Conservation (phyloP, 1,140 invertebrate species). For the Charaxes varanes region DNA sequence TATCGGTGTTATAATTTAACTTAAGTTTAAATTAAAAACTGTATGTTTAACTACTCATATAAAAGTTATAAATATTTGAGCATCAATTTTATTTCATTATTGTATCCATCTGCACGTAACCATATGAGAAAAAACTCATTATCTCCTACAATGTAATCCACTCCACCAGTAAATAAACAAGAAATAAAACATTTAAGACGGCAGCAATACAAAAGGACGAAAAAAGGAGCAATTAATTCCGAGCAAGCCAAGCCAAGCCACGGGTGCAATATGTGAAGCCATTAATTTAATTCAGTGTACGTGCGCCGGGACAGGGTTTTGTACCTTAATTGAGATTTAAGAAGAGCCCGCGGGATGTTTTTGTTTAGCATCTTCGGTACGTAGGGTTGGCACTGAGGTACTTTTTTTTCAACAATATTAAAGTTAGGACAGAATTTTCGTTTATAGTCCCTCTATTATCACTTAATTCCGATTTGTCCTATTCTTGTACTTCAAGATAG, state of each 20-base stretch:
- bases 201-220: slow-evolving; percentile 34
- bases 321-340: slow-evolving; percentile 73
- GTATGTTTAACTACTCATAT: not conserved
- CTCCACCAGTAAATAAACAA: slow-evolving; percentile 47
- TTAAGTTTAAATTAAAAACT: not conserved
- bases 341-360: slow-evolving; percentile 50
- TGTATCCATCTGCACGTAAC: too few species aligned
- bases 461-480: too few species aligned
- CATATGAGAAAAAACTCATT: slow-evolving; percentile 1
- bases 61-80: not conserved
- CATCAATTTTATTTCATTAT: not conserved
- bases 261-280: slow-evolving; percentile 67
- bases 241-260: slow-evolving; percentile 33
- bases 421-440: too few species aligned
- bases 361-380: slow-evolving; percentile 41
- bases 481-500: too few species aligned
- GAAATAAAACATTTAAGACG: slow-evolving; percentile 63
- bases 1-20: not conserved
- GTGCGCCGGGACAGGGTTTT: slow-evolving; percentile 61
- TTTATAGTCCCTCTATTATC: too few species aligned
- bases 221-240: slow-evolving; percentile 66
- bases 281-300: slow-evolving; percentile 72
- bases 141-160: slow-evolving; percentile 39
- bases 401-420: too few species aligned
- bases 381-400: slow-evolving; percentile 1